Percentiles rank a stretch among this genome's conserved stretches.
Conservation (phyloP, 2,113 vertebrate species). For the Mugil cephalus region DNA sequence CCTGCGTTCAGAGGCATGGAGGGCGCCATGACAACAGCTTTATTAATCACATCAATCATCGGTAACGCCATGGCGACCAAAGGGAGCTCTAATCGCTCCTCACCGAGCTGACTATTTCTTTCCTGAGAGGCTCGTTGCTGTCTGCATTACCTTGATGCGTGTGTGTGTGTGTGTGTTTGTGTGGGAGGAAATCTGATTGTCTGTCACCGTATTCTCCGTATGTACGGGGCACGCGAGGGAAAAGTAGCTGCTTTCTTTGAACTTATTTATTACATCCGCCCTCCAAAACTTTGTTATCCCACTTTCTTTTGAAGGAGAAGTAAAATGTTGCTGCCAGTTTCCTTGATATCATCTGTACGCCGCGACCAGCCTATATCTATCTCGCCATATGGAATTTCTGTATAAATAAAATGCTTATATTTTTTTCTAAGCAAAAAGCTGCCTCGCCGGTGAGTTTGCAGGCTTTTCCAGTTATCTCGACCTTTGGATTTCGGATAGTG, state of each 20-base stretch:
- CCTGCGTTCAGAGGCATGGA: conserved; percentile 65
- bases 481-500: neutral
- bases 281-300: conserved; percentile 50
- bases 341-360: conserved; percentile 22
- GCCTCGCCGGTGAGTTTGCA: neutral
- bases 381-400: neutral
- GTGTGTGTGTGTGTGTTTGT: conserved; percentile 30
- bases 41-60: conserved; percentile 87
- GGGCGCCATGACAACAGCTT: conserved; percentile 78
- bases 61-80: conserved; percentile 70
- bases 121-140: conserved; percentile 66
- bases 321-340: conserved; percentile 46
- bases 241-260: conserved; percentile 55
- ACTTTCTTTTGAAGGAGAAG: conserved; percentile 25
- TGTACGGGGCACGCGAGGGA: conserved; percentile 26
- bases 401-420: conserved; percentile 3
- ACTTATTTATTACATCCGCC: conserved; percentile 58
- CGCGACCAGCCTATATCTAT: neutral
- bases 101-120: conserved; percentile 68
- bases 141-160: conserved; percentile 65
- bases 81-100: conserved; percentile 76
- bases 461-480: neutral
- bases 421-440: neutral
- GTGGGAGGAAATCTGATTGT: conserved; percentile 61
- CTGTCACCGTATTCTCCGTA: conserved; percentile 48